Evolutionary conservation across 2,797 vertebrate genomes (phyloP), one percentile per base, ranked within the genome.

Genomic region (Platalea minor): DNA sequence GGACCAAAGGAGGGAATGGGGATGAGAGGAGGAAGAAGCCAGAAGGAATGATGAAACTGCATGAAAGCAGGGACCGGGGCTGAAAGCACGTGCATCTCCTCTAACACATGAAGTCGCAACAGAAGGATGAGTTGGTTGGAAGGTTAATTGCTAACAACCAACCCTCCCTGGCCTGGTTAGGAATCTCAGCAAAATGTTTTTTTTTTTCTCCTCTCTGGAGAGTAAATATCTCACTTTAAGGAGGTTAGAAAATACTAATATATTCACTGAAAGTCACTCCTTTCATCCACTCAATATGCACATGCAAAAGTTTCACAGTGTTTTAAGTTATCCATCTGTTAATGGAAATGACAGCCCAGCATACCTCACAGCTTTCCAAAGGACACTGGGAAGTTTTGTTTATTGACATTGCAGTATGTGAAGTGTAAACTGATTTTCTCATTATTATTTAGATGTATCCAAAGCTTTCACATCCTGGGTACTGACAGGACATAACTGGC

Each of bases 401-500:
- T 96, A 85, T 74, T 93, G 93, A 94, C 70, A 43, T 12, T 90
- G 33, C 31, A 89, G 73, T 50, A 91, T 91, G 67, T 86, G 78
- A 96, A 93, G 39, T 51, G 14, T 68, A 94, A 97, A 88, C 56
- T 19, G 57, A 91, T 94, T 96, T 93, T 81, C 73, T 93, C 74
- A 51, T 95, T 93, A 88, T 94, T 96, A 92, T 93, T 93, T 46
- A 96, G 95, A 94, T 72, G 83, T 82, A 89, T 70, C 69, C 70
- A 92, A 88, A 96, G 46, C 79, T 93, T 96, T 97, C 89, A 76
- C 57, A 88, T 89, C 89, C 85, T 94, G 28, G 29, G 68, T 94
- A 93, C 97, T 95, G 89, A 95, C 45, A 94, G 64, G 91, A 91
- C 41, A 4, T 90, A 95, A 96, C 89, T 93, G 96, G 84, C 92